A percentile compares a stretch with the other conserved stretches of the same genome.
These are phyloP conservation scores for Cotesia chilonis DNA, from an alignment of 1,140 invertebrate species.

Conservation along the genomic window DNA sequence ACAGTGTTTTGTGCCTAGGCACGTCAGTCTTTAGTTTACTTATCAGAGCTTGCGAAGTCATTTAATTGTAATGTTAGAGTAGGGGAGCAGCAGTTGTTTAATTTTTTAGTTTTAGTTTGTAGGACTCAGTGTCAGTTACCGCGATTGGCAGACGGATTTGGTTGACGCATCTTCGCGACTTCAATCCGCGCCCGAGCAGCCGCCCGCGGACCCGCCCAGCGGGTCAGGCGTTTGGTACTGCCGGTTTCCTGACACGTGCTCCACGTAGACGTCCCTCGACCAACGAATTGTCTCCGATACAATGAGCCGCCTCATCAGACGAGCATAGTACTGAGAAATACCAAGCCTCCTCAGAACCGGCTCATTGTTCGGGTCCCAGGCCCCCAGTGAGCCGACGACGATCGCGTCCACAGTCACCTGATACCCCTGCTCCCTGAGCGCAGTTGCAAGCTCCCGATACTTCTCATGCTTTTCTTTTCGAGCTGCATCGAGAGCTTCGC, in stretches of 20 bases:
- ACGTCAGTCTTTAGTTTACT: no score
- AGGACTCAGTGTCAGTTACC: no score
- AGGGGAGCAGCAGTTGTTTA: no score
- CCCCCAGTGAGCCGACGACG: slow-evolving; percentile 9
- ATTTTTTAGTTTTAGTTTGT: no score
- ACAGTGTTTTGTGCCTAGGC: no score
- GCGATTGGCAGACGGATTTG: no score
- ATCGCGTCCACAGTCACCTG: slow-evolving; percentile 4
- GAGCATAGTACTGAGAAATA: background rate
- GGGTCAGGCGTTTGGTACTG: no score
- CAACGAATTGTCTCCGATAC: slow-evolving; percentile 25
- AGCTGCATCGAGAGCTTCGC: background rate
- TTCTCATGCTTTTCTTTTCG: background rate
- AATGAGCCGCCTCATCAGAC: slow-evolving; percentile 23
- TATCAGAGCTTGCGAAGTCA: no score
- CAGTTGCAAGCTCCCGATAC: slow-evolving; percentile 1
- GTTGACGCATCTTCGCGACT: no score
- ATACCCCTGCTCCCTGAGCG: background rate
- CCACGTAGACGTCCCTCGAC: slow-evolving; percentile 29
- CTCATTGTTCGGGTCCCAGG: slow-evolving; percentile 13
- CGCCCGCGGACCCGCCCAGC: no score
- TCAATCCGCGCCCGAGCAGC: no score
- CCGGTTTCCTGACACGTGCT: slow-evolving; percentile 7
- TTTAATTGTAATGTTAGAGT: no score
- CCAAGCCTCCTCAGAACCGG: background rate